These are phyloP conservation scores for Thaleichthys pacificus DNA, from an alignment of 2,797 vertebrate genomes.

Conservation along the genomic window DNA sequence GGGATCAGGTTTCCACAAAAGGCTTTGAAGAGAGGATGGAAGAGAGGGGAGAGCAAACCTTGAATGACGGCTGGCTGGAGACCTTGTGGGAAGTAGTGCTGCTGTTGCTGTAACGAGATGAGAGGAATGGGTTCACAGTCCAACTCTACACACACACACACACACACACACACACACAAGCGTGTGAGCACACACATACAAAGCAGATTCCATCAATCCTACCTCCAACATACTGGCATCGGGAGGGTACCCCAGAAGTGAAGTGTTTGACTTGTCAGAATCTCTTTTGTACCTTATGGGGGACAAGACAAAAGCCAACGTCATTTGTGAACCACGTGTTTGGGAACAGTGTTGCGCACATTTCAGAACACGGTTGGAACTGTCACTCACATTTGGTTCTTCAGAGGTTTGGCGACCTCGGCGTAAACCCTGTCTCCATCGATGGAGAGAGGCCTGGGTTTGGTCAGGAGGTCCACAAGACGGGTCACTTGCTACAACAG, in stretches of 20 bases:
- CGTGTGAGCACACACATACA: neutral
- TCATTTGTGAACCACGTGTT: neutral
- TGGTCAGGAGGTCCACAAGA: constrained; percentile 88
- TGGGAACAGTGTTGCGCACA: neutral
- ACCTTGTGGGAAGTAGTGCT: constrained; percentile 40
- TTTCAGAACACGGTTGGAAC: neutral
- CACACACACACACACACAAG: neutral
- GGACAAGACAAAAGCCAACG: constrained; percentile 19
- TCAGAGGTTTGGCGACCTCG: constrained; percentile 86
- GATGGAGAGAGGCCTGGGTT: constrained; percentile 86
- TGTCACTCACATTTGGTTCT: constrained; percentile 76
- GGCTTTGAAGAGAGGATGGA: neutral
- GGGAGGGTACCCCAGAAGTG: constrained; percentile 69
- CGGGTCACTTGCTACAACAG: constrained; percentile 87
- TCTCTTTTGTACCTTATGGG: constrained; percentile 68
- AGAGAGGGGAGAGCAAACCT: constrained; percentile 45
- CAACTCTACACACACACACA: neutral
- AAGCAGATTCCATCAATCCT: constrained; percentile 23
- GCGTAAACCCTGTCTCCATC: constrained; percentile 90
- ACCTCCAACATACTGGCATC: constrained; percentile 62
- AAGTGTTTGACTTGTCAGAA: constrained; percentile 67
- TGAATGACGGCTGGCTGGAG: constrained; percentile 50
- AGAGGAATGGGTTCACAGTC: neutral
- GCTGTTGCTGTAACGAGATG: constrained; percentile 30
- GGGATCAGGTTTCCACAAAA: neutral